Evolutionary conservation across 1,140 invertebrate genomes (phyloP).

Genomic region (Galleria mellonella): DNA sequence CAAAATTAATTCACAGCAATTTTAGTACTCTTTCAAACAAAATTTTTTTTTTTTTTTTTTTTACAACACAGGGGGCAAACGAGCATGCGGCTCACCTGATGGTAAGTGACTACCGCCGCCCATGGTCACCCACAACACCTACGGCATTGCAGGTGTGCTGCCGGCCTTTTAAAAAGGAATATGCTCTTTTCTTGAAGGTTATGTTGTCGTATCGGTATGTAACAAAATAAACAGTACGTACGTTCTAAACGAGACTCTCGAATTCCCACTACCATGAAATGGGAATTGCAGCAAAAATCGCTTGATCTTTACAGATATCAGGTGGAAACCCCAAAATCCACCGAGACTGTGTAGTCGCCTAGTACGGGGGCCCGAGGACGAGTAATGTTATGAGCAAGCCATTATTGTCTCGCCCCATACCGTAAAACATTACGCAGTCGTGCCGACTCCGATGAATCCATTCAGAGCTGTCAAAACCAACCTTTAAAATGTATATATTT

Average conservation of each 20-base stretch:
- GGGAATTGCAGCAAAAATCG: slow-evolving; percentile 14
- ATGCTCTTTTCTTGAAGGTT: no score
- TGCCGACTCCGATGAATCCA: slow-evolving; percentile 42
- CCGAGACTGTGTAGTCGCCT: slow-evolving; percentile 35
- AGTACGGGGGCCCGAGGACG: slow-evolving; percentile 58
- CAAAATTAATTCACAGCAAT: slow-evolving; percentile 30
- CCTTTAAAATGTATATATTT: background rate
- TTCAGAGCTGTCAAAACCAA: slow-evolving; percentile 49
- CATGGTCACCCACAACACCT: no score
- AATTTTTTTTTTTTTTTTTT: no score
- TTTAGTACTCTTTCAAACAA: slow-evolving; percentile 30
- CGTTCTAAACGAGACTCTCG: slow-evolving; percentile 33
- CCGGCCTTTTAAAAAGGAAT: no score
- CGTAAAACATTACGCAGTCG: slow-evolving; percentile 71
- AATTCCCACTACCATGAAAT: slow-evolving; percentile 36
- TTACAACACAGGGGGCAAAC: no score
- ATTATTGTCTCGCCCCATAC: slow-evolving; percentile 73
- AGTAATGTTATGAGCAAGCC: slow-evolving; percentile 74
- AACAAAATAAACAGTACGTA: slow-evolving; percentile 40
- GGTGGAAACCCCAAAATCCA: slow-evolving; percentile 25
- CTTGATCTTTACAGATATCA: slow-evolving; percentile 4
- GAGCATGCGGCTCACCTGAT: no score
- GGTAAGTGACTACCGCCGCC: no score
- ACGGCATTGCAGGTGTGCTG: no score
- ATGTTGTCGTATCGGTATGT: no score